A percentile compares a stretch with the other conserved stretches of the same genome.
phyloP scores from a whole-genome alignment of 2,113 vertebrate species.

The Callocephalon fimbriatum region DNA sequence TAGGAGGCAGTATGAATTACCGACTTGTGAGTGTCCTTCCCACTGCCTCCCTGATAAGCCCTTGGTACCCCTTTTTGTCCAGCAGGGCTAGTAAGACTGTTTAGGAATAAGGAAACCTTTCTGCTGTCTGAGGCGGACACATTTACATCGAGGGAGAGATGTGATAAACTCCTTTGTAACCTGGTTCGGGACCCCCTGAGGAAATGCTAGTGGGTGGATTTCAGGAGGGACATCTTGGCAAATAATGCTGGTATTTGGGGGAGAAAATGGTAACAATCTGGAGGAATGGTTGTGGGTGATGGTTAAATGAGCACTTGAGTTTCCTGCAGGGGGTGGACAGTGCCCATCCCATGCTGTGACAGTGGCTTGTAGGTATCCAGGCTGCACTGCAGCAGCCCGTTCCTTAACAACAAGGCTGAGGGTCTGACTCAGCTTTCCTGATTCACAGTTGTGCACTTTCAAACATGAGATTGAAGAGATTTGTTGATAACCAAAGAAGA shows the following conservation, averaged over 20 bases:
- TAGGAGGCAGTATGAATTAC: background rate
- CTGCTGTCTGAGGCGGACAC: background rate
- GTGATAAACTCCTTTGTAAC: background rate
- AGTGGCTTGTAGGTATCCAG: background rate
- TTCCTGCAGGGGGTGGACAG: background rate
- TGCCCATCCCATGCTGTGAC: rapidly evolving
- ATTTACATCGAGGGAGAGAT: background rate
- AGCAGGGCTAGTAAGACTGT: background rate
- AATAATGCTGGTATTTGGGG: background rate
- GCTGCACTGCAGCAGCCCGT: background rate
- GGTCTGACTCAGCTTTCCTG: background rate
- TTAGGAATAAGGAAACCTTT: background rate
- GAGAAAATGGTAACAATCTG: background rate
- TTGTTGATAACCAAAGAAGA: background rate
- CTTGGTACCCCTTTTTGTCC: background rate
- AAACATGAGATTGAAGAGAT: background rate
- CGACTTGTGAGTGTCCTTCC: background rate
- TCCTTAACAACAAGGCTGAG: background rate
- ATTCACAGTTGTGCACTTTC: background rate
- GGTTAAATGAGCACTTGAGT: background rate
- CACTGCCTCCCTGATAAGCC: background rate
- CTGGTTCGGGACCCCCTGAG: background rate
- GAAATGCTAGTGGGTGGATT: background rate
- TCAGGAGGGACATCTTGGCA: background rate
- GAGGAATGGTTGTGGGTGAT: background rate